These are phyloP conservation scores for Drosophila punjabiensis DNA, from an alignment of 1,140 invertebrate species.

Conservation along the genomic window DNA sequence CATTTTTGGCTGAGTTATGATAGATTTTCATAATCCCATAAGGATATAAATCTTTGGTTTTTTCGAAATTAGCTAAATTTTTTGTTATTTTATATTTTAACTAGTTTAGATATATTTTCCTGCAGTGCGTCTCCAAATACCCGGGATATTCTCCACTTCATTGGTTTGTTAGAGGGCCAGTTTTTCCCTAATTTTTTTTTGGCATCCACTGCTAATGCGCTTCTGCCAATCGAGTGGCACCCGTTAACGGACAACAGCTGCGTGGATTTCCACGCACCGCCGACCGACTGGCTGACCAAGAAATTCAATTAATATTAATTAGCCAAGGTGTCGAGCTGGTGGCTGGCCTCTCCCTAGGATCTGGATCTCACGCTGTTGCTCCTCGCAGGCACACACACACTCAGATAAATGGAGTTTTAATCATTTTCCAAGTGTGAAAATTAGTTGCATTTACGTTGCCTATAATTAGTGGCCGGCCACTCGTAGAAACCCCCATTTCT, in stretches of 20 bases:
- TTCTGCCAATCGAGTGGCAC: conserved; percentile 65
- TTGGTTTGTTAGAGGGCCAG: conserved; percentile 24
- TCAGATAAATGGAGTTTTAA: conserved; percentile 80
- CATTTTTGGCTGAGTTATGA: too few species aligned
- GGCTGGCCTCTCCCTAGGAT: conserved; percentile 53
- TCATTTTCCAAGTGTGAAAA: conserved; percentile 84
- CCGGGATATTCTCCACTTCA: conserved; percentile 23
- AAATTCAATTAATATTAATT: conserved; percentile 85
- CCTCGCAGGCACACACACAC: conserved; percentile 24
- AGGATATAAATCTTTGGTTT: too few species aligned
- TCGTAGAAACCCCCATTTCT: conserved; percentile 32
- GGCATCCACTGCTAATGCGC: conserved; percentile 68
- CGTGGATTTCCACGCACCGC: conserved; percentile 62
- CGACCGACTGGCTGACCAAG: conserved; percentile 42
- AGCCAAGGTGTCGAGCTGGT: conserved; percentile 76
- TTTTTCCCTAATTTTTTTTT: conserved; percentile 20
- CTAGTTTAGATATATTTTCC: background rate
- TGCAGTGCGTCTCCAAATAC: conserved; percentile 27
- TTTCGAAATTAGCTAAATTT: too few species aligned
- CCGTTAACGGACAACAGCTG: conserved; percentile 61
- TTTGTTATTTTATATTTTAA: background rate
- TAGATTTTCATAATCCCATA: too few species aligned
- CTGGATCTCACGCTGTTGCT: conserved; percentile 61
- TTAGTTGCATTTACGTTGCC: conserved; percentile 82
- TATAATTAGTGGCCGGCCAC: conserved; percentile 68